Conservation (phyloP, 2,888 invertebrate species). For the Agriopis aurantiaria region DNA sequence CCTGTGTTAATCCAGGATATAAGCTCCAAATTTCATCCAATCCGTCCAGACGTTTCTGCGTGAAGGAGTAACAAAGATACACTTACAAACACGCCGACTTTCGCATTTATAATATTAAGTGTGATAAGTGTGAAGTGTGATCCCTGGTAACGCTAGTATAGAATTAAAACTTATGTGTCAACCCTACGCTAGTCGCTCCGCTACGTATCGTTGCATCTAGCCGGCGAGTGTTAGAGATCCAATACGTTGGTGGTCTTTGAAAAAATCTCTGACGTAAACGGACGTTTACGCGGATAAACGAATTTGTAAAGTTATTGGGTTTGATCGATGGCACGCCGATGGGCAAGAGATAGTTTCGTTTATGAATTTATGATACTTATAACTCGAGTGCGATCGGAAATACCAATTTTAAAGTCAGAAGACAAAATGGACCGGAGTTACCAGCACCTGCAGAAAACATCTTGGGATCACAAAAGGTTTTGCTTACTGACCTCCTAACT, state of each 20-base stretch:
- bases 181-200: constrained; percentile 43
- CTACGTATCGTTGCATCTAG: constrained; percentile 74
- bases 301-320: constrained; percentile 55
- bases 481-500: too few species aligned
- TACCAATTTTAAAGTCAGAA: neutral
- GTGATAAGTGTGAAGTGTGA: too few species aligned
- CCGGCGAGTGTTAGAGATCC: constrained; percentile 77
- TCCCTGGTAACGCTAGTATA: too few species aligned
- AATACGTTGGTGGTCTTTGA: constrained; percentile 73
- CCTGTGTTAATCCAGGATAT: too few species aligned
- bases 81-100: too few species aligned
- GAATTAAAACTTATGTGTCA: constrained; percentile 26
- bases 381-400: neutral
- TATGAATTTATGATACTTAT: neutral
- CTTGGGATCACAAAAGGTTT: too few species aligned
- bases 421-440: too few species aligned
- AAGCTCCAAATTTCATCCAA: too few species aligned
- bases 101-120: too few species aligned
- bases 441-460: too few species aligned
- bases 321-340: constrained; percentile 39
- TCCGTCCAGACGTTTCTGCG: too few species aligned
- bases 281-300: constrained; percentile 69
- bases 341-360: constrained; percentile 4
- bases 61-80: too few species aligned
- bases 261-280: constrained; percentile 63